These are phyloP conservation scores for Gymnodraco acuticeps DNA, from an alignment of 2,797 vertebrate species.

Conservation along the genomic window DNA sequence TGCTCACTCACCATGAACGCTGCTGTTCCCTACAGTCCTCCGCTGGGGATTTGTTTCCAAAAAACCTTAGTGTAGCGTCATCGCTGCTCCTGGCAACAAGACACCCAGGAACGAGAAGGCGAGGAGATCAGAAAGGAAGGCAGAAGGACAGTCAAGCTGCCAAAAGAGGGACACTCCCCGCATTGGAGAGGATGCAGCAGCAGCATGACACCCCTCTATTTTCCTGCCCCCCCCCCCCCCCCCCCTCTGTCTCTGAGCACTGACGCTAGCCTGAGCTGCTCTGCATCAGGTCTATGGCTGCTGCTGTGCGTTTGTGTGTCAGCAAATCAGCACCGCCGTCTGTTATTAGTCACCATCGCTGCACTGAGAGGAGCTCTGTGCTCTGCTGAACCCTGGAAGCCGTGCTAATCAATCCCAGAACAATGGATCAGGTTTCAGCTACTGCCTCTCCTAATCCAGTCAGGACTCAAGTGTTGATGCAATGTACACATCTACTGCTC, in stretches of 20 bases:
- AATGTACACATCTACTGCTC: neutral
- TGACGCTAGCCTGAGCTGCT: slow-evolving; percentile 67
- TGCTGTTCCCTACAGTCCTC: slow-evolving; percentile 80
- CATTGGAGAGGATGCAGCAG: slow-evolving; percentile 64
- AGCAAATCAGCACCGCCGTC: slow-evolving; percentile 69
- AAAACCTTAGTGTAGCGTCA: slow-evolving; percentile 71
- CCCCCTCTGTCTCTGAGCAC: slow-evolving; percentile 23
- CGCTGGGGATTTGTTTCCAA: slow-evolving; percentile 51
- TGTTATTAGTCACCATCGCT: slow-evolving; percentile 59
- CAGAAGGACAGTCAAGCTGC: slow-evolving; percentile 56
- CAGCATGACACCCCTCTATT: slow-evolving; percentile 64
- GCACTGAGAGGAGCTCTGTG: slow-evolving; percentile 46
- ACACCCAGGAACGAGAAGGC: slow-evolving; percentile 53
- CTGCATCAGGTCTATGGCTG: slow-evolving; percentile 62
- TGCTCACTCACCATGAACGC: slow-evolving; percentile 89
- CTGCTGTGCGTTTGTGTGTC: slow-evolving; percentile 48
- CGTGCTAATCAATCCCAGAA: slow-evolving; percentile 69
- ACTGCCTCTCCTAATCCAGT: slow-evolving; percentile 23
- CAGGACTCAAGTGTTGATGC: neutral
- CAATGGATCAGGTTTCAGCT: slow-evolving; percentile 57
- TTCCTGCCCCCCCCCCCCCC: slow-evolving; percentile 10
- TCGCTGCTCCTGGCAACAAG: slow-evolving; percentile 72
- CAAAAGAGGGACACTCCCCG: slow-evolving; percentile 66
- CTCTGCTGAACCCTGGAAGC: slow-evolving; percentile 60
- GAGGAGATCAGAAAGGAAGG: slow-evolving; percentile 44